Base-by-base conservation (phyloP, 2,797 vertebrate species). In the Siniperca undulata region DNA sequence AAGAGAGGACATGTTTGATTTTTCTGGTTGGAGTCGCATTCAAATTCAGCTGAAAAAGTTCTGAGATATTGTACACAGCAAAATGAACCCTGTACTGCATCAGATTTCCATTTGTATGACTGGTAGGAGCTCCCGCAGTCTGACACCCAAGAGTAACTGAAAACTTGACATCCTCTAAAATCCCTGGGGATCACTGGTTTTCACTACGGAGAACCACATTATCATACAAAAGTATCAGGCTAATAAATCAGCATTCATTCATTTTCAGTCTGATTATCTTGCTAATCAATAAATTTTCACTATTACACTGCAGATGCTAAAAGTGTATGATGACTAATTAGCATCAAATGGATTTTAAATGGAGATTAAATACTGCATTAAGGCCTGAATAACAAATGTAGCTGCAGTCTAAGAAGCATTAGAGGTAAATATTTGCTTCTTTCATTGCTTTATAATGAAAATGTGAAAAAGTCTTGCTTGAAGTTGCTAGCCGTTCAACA, bases 361-460 rank as follows among this genome's bases (percentile, higher is more conserved):
- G 87, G 50, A 88, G 89, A 91, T 91, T 90, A 91, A 93, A 92
- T 81, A 76, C 78, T 44, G 86, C 78, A 80, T 82, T 88, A 87
- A 72, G 36, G 46, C 50, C 80, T 69, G 81, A 89, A 91, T 86
- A 87, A 75, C 77, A 87, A 86, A 71, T 58, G 71, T 56, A 76
- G 61, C 77, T n/a, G 61, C 60, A 62, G 81, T 19, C 19, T 64
- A 71, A 14, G 50, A 70, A 50, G 44, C 68, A 22, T 42, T 34
- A 24, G 27, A 61, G 44, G 53, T 59, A 58, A 86, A 70, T 42
- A 38, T 70, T 78, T 68, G 38, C 60, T 55, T 74, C 50, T 62
- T 53, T 30, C 44, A 11, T 48, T 24, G 20, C 30, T 30, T 76
- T 38, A 46, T 27, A 27, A 34, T 44, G n/a, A 72, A 79, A 82